A percentile compares a stretch with the other conserved stretches of the same genome.
Evolutionary conservation across 2,797 vertebrate genomes (phyloP).

Genomic region (Melanitta fusca): DNA sequence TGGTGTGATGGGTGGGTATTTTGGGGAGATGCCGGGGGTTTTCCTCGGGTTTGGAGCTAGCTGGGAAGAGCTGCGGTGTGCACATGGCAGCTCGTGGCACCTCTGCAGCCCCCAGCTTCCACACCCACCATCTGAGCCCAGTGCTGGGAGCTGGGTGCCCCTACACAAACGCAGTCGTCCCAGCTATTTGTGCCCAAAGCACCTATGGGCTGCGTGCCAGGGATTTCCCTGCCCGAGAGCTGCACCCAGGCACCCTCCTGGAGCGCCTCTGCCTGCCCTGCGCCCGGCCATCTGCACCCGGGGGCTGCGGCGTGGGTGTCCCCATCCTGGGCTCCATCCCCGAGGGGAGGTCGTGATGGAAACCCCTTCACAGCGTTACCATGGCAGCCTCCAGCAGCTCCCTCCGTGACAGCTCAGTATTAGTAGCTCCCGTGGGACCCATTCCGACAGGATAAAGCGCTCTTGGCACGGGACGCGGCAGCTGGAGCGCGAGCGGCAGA

Average conservation of each 20-base stretch:
- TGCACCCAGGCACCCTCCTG: background rate
- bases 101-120: background rate
- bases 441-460: background rate
- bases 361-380: background rate
- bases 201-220: fast-evolving
- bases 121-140: fast-evolving
- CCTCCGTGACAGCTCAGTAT: conserved; percentile 1
- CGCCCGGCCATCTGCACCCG: fast-evolving
- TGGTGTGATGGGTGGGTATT: background rate
- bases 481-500: background rate
- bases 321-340: background rate
- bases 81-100: background rate
- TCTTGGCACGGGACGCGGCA: background rate
- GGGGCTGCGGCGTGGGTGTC: background rate
- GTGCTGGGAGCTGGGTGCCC: background rate
- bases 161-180: fast-evolving
- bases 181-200: background rate
- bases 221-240: background rate
- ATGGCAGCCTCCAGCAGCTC: conserved; percentile 20
- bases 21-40: background rate
- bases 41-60: fast-evolving
- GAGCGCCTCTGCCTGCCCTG: background rate
- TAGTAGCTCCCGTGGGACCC: background rate
- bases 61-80: background rate
- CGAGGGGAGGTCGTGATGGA: fast-evolving